phyloP scores from a whole-genome alignment of 2,113 vertebrate genomes.

The Paradoxurus hermaphroditus region DNA sequence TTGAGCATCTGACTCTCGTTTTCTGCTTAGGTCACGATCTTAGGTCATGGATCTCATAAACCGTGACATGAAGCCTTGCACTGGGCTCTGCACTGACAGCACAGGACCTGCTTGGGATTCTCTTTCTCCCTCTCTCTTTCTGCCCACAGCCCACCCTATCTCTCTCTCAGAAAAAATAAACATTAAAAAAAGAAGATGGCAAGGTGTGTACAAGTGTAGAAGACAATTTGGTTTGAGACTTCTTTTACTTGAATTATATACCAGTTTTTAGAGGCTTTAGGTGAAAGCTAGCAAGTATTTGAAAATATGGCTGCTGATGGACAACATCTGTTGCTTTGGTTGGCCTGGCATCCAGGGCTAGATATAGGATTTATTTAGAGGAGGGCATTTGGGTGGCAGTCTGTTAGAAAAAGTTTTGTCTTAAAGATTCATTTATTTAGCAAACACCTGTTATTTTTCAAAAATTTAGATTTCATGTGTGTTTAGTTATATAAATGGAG shows the following conservation, averaged over 20 bases:
- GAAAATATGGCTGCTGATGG: background rate
- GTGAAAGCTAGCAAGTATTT: background rate
- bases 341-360: background rate
- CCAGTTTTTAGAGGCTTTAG: background rate
- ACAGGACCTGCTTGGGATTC: too few species aligned
- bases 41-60: too few species aligned
- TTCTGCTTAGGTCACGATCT: too few species aligned
- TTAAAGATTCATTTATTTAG: background rate
- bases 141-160: too few species aligned
- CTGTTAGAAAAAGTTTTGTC: background rate
- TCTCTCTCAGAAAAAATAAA: too few species aligned
- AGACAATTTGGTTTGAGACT: background rate
- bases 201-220: background rate
- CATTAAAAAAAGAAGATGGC: background rate
- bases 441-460: background rate
- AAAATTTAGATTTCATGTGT: background rate
- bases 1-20: too few species aligned
- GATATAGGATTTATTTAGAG: background rate
- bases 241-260: background rate
- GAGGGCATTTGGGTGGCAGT: background rate
- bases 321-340: constrained; percentile 22
- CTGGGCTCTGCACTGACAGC: too few species aligned
- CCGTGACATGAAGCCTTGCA: too few species aligned
- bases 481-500: background rate
- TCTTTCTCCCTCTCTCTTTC: too few species aligned